Conservation (phyloP, 2,888 invertebrate species). For the Myopa testacea region DNA sequence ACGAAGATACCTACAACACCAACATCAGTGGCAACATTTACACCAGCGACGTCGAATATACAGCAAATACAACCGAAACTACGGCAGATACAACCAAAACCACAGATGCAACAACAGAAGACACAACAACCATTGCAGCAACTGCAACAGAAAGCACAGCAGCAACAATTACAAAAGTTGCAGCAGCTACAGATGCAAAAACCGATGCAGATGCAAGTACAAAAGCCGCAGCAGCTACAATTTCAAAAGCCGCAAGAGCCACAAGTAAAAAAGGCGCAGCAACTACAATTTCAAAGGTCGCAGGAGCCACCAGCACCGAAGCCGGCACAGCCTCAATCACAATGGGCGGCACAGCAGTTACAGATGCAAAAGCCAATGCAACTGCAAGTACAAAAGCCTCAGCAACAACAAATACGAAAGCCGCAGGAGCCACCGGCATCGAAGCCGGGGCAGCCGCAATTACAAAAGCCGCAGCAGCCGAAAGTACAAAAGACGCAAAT, state of each 20-base stretch:
- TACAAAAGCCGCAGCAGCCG: constrained; percentile 4
- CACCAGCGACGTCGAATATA: constrained; percentile 4
- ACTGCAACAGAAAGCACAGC: background rate
- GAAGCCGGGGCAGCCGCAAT: constrained; percentile 8
- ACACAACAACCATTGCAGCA: constrained; percentile 9
- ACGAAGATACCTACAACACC: background rate
- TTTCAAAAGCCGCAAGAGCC: background rate
- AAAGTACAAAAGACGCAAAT: background rate
- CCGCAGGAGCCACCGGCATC: background rate
- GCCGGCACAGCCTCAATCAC: too few relatives aligned
- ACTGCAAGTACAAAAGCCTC: too few relatives aligned
- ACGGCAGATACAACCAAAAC: background rate
- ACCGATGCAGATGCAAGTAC: too few relatives aligned
- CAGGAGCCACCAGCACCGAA: background rate
- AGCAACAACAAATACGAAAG: too few relatives aligned
- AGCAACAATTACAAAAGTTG: background rate
- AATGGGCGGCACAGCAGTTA: background rate
- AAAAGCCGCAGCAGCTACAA: too few relatives aligned
- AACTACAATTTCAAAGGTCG: constrained; percentile 17
- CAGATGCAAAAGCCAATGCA: background rate
- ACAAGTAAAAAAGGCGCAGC: background rate
- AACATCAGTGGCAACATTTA: background rate
- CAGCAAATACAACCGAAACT: background rate
- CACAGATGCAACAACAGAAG: constrained; percentile 21
- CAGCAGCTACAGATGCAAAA: background rate